Base-by-base conservation (phyloP, 2,113 vertebrate genomes). In the Xiphophorus maculatus region DNA sequence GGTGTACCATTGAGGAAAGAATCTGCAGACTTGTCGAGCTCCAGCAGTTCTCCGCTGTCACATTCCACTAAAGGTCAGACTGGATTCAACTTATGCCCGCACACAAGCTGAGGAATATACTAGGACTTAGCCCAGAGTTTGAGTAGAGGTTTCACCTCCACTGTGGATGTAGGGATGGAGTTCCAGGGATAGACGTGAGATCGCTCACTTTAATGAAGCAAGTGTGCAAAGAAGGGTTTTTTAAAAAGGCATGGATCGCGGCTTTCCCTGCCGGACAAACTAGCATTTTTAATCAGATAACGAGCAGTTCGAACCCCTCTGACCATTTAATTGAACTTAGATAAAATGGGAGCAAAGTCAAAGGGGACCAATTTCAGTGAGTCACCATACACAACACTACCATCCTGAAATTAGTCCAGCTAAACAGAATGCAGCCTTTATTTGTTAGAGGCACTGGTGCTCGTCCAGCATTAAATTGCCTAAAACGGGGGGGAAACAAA, bases 11-110 rank as follows among this genome's bases (percentile, higher is more conserved):
- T 71, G 63, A 69, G 61, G 61, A 27, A 42, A 15, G 63, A 61
- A 35, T 80, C 74, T 17, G 66, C 68, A 65, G 73, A 77, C 63
- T 73, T 74, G 70, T 78, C 82, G 72, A 51, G 28, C 71, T 84
- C 79, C 83, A 80, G 74, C 73, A 86, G 64, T 35, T 58, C 71
- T 83, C 79, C 30, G 62, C 77, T 48, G 42, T 77, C 84, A 77
- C 79, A 85, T 82, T 70, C 74, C 69, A 78, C 51, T 51, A 72
- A 76, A 84, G 73, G 77, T 88, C 80, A 77, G 37, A 60, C 28
- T 78, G 29, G 79, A 83, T 77, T 84, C 60, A 58, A 33, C 63
- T 83, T 44, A 73, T 62, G 48, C 61, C 75, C 30, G 28, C 79
- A 73, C 84, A 58, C 48, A 68, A 66, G 37, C 48, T 0, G 0